Evolutionary conservation across 2,797 vertebrate genomes (phyloP), one percentile per base, ranked within the genome.

Genomic region (Mormyrus proboscirostris): DNA sequence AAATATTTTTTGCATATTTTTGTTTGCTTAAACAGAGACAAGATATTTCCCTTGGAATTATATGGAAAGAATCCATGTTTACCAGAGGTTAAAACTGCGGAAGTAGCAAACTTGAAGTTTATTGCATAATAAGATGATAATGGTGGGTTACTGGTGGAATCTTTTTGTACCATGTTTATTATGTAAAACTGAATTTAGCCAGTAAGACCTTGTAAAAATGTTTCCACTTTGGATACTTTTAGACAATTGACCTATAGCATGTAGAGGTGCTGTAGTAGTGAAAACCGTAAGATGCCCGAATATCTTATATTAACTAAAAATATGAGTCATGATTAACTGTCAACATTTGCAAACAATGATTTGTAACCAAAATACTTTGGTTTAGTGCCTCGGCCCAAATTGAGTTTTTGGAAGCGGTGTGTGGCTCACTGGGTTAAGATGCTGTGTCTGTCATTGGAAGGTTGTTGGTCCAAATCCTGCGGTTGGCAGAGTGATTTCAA

Each of bases 21-120:
- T 47, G 16, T 44, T 73, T 47, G 73, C n/a, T 79, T 79, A 9
- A 79, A 79, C 16, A n/a, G 41, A 79, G 73, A 79, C 38, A 44
- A 79, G 73, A 79, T 79, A 44, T 79, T 79, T 79, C 33, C 73
- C 19, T n/a, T 41, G 73, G 73, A 47, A 79, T 79, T 79, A 79
- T 4, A 44, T 47, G 41, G 73, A 79, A 47, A n/a, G 73, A 79
- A 47, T 47, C 14, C 73, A 47, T 44, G 73, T 79, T 79, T 79
- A 79, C 41, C 41, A n/a, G 73, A 44, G 73, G 41, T 79, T 44
- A 47, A 79, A 79, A 44, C 5, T 47, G 14, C 16, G 38, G 73
- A 79, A 79, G 65, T 79, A 44, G 33, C 33, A 44, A 79, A 79
- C 14, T 47, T 19, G 16, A 44, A 47, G 73, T n/a, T 47, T 79